Evolutionary conservation across 1,140 invertebrate genomes (phyloP).

Genomic region (Babylonia areolata): DNA sequence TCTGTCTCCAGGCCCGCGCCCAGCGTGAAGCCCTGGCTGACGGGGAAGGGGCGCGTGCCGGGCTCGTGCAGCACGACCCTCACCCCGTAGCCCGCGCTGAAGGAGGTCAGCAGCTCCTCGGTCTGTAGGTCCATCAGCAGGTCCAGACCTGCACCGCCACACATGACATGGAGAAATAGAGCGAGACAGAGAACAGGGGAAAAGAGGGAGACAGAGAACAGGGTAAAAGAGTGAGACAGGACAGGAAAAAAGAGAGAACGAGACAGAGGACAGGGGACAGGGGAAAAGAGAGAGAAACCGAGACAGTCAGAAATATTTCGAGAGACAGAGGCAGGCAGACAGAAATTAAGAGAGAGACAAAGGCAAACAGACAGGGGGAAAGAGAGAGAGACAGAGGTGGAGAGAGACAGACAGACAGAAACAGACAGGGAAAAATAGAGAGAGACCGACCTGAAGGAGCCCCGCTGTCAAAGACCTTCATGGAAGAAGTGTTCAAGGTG

Average conservation of each 20-base stretch:
- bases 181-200: too few relatives aligned
- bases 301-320: not conserved
- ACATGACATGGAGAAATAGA: too few relatives aligned
- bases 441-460: conserved; percentile 4
- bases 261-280: too few relatives aligned
- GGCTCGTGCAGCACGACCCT: conserved; percentile 39
- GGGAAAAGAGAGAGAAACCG: not conserved
- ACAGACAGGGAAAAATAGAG: too few relatives aligned
- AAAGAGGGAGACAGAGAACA: too few relatives aligned
- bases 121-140: conserved; percentile 30
- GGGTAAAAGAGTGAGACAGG: too few relatives aligned
- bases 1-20: conserved; percentile 22
- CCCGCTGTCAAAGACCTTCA: not conserved
- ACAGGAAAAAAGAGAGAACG: too few relatives aligned
- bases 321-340: not conserved
- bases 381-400: too few relatives aligned
- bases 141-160: conserved; percentile 7
- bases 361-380: too few relatives aligned
- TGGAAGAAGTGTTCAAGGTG: not conserved
- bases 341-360: too few relatives aligned
- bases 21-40: conserved; percentile 30
- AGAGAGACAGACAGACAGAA: too few relatives aligned
- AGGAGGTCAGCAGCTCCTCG: conserved; percentile 28
- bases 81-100: conserved; percentile 27
- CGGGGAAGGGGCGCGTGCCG: conserved; percentile 30